These are phyloP conservation scores for Paracentrotus lividus DNA, from an alignment of 53 echinoderm and acorn worm genomes.

Conservation along the genomic window DNA sequence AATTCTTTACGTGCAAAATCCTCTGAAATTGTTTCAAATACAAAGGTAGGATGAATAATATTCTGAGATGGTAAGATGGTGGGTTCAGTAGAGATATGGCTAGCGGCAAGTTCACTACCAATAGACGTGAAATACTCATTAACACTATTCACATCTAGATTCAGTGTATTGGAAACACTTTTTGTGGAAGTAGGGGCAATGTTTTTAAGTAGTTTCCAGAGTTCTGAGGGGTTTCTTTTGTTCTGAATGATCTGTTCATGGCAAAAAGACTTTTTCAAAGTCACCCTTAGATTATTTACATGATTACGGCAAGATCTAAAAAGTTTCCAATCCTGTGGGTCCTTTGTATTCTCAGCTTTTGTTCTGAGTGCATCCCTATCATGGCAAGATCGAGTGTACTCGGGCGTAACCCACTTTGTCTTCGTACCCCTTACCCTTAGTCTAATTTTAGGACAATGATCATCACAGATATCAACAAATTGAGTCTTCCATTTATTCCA, in stretches of 20 bases:
- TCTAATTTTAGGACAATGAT: not conserved
- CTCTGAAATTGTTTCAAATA: not conserved
- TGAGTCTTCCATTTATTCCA: constrained; percentile 35
- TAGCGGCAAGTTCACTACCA: constrained; percentile 5
- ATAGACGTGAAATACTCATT: not conserved
- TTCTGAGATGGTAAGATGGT: not conserved
- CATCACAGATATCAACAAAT: constrained; percentile 30
- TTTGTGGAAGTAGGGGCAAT: constrained; percentile 10
- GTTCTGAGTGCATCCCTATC: not conserved
- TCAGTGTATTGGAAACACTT: not conserved
- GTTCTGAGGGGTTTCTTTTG: constrained; percentile 24
- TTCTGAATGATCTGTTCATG: constrained; percentile 1
- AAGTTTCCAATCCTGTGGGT: too few relatives aligned
- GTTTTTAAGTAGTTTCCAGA: not conserved
- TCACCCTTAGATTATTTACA: too few relatives aligned
- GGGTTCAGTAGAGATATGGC: not conserved
- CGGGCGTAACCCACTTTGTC: not conserved
- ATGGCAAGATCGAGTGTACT: not conserved
- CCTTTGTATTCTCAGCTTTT: too few relatives aligned
- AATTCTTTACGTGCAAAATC: not conserved
- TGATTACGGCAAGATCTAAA: too few relatives aligned
- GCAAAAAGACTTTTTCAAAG: constrained; percentile 3
- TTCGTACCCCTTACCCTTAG: too few relatives aligned
- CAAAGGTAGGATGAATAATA: not conserved
- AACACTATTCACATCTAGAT: not conserved